Percentiles rank a stretch among this genome's conserved stretches.
Conservation (phyloP, 2,888 invertebrate species). For the Brachypterus glaber region DNA sequence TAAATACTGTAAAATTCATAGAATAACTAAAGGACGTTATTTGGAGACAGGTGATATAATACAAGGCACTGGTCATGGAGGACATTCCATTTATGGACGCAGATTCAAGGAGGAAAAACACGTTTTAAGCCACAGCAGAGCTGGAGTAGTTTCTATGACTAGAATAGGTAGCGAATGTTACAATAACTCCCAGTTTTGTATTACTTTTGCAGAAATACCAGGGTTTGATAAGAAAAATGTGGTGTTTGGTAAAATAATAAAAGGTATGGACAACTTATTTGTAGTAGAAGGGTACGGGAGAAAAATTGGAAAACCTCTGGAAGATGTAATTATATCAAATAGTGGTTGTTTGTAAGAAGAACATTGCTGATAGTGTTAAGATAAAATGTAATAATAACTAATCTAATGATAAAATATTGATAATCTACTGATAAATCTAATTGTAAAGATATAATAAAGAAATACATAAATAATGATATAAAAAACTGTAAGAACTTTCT, state of each 20-base stretch:
- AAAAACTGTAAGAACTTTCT: no score
- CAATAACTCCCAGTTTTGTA: slow-evolving; percentile 45
- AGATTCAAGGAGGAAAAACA: slow-evolving; percentile 42
- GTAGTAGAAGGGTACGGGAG: slow-evolving; percentile 35
- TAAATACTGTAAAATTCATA: slow-evolving; percentile 38
- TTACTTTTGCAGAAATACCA: slow-evolving; percentile 40
- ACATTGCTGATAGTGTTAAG: no score
- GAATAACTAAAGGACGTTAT: slow-evolving; percentile 42
- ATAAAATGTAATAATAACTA: no score
- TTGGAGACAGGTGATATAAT: slow-evolving; percentile 48
- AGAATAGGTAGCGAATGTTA: slow-evolving; percentile 32
- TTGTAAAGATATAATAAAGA: no score
- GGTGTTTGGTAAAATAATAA: slow-evolving; percentile 44
- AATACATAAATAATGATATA: no score
- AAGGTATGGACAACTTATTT: slow-evolving; percentile 33
- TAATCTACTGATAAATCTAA: no score
- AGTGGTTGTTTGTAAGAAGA: no score
- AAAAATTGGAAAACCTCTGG: slow-evolving; percentile 35
- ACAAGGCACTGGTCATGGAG: slow-evolving; percentile 43
- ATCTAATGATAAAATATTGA: no score
- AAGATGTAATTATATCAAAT: slow-evolving; percentile 31
- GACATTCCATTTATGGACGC: slow-evolving; percentile 43
- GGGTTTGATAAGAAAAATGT: slow-evolving; percentile 40
- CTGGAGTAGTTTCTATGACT: slow-evolving; percentile 43
- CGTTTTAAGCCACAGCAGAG: slow-evolving; percentile 38